Evolutionary conservation across 2,113 vertebrate genomes (phyloP), one percentile per base, ranked within the genome.

Genomic region (Australoheros scitulus): DNA sequence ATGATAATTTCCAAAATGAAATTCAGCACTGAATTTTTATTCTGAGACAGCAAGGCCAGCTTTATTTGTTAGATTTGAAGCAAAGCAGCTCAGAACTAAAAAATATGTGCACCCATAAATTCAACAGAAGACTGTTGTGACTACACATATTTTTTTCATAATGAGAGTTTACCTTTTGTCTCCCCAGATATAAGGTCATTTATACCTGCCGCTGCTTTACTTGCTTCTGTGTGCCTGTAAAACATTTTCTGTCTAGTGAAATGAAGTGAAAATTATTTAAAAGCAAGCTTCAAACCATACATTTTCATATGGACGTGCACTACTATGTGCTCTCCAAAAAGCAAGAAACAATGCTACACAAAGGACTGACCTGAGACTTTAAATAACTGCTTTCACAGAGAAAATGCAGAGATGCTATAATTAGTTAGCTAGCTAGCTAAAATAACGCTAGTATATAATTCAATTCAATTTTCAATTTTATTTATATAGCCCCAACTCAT

Each of bases 121-220:
- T 55, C 80, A 60, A 87, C 36, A 29, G 61, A 65, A 78, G 57
- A 52, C 52, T 29, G 76, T 80, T 84, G 88, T 79, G 77, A 79
- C 65, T 36, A 26, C 58, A 68, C 76, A 59, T 81, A 61, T 83
- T 76, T 79, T 50, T 65, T 84, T 64, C 75, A 65, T 83, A 88
- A 84, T 80, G 60, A 77, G 61, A 57, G 18, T 18, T 41, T 79
- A 80, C 72, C 77, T 80, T 90, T 81, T 82, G 78, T 86, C 61
- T 84, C 38, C 59, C 72, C 36, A 65, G 77, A 79, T 77, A 87
- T 52, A 18, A 74, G 72, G 29, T 80, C 74, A 87, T 89, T 60
- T 76, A 89, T 90, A 81, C 65, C 74, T 43, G 8, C 38, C 17
- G 84, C 38, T 68, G 47, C 36, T 36, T 63, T 76, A 63, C 36